Evolutionary conservation across 1,140 invertebrate species (phyloP).

Genomic region (Zaprionus nigranus): DNA sequence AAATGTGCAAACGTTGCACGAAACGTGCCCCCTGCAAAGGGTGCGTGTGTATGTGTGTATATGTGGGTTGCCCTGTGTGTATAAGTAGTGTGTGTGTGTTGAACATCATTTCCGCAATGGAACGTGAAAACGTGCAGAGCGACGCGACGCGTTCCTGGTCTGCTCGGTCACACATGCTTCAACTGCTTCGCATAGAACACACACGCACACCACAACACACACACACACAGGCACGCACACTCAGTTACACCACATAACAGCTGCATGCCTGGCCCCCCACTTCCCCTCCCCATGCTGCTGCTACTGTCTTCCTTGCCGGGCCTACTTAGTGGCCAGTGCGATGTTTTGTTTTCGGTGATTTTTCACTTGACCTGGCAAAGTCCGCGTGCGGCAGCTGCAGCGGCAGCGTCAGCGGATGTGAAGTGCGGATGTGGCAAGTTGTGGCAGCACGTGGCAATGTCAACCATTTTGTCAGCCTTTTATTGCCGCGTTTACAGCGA

Average conservation of each 20-base stretch:
- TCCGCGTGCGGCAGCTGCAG: not conserved
- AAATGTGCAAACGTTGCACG: constrained; percentile 75
- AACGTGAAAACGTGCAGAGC: constrained; percentile 50
- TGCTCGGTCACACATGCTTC: constrained; percentile 23
- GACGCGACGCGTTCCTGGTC: constrained; percentile 18
- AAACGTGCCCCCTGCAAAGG: constrained; percentile 57
- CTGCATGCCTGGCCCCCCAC: constrained; percentile 13
- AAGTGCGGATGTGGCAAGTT: constrained; percentile 23
- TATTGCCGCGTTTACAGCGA: constrained; percentile 18
- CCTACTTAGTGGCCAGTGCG: constrained; percentile 12
- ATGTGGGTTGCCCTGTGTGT: constrained; percentile 33
- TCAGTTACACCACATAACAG: not conserved
- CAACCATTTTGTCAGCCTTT: constrained; percentile 29
- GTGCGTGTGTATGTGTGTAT: constrained; percentile 40
- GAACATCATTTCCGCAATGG: constrained; percentile 68
- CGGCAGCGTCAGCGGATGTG: not conserved
- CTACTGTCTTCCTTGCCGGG: not conserved
- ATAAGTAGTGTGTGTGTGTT: constrained; percentile 26
- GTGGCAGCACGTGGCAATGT: constrained; percentile 21
- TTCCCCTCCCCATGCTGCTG: no score
- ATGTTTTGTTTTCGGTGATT: constrained; percentile 17
- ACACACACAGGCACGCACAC: not conserved
- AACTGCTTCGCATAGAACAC: constrained; percentile 16
- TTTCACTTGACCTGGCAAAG: constrained; percentile 37
- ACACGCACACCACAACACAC: constrained; percentile 5